A percentile compares a stretch with the other conserved stretches of the same genome.
These are phyloP conservation scores for Sebastes cheni DNA, from an alignment of 2,797 vertebrate genomes.

Conservation along the genomic window DNA sequence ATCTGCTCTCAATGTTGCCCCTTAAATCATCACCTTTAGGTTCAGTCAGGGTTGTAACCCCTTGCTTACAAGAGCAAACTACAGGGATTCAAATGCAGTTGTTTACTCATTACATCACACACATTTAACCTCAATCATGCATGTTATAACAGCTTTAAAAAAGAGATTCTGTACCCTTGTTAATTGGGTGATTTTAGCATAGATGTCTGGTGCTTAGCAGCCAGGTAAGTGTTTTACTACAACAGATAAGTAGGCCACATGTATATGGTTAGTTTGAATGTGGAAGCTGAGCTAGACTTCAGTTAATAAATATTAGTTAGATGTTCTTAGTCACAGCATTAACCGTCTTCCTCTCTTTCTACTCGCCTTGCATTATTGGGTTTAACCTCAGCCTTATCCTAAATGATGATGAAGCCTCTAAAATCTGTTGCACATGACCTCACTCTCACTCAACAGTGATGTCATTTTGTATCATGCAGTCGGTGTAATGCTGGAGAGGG, in stretches of 20 bases:
- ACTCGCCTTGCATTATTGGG: no score
- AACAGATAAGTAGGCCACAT: not conserved
- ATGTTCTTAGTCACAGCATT: not conserved
- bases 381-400: not conserved
- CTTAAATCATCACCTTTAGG: constrained; percentile 6
- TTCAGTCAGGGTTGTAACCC: not conserved
- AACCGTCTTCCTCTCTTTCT: not conserved
- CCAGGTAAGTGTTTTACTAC: not conserved
- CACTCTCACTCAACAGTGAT: constrained; percentile 10
- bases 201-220: not conserved
- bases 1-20: not conserved
- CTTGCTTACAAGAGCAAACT: not conserved
- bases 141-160: not conserved
- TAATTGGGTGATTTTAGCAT: not conserved
- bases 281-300: not conserved
- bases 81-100: not conserved
- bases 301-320: no score
- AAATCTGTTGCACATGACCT: not conserved
- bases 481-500: not conserved
- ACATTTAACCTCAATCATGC: not conserved
- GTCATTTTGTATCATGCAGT: constrained; percentile 5
- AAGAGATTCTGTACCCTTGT: not conserved
- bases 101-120: not conserved
- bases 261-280: not conserved
- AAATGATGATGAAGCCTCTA: not conserved